phyloP scores from a whole-genome alignment of 2,888 invertebrate genomes.

The Nyleta sp. region DNA sequence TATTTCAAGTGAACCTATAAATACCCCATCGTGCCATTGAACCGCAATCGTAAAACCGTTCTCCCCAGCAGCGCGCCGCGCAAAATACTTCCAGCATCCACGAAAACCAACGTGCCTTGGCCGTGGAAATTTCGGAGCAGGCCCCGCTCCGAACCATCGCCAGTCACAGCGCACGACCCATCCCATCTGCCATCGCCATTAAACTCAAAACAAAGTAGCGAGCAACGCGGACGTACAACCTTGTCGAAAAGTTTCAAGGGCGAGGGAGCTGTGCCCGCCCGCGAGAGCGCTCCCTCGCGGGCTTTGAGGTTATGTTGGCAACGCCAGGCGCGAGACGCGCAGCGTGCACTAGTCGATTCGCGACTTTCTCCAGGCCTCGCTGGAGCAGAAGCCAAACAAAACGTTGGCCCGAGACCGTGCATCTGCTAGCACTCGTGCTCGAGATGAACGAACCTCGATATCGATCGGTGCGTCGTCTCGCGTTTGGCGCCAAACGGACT shows the following conservation, averaged over 20 bases:
- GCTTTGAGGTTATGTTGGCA: slow-evolving; percentile 46
- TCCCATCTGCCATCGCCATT: background rate
- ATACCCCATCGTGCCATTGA: slow-evolving; percentile 39
- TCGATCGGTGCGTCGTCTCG: slow-evolving; percentile 27
- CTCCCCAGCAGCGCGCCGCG: too few species aligned
- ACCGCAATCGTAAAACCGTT: slow-evolving; percentile 16
- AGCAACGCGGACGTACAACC: background rate
- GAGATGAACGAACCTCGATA: slow-evolving; percentile 30
- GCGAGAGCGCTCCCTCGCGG: background rate
- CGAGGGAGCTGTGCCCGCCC: slow-evolving; percentile 3
- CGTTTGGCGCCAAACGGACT: slow-evolving; percentile 34
- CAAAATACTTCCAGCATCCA: slow-evolving; percentile 26
- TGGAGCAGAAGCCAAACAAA: too few species aligned
- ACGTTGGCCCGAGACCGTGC: too few species aligned
- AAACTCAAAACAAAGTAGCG: background rate
- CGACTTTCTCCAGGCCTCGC: slow-evolving; percentile 3
- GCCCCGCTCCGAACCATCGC: background rate
- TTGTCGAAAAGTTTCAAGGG: slow-evolving; percentile 37
- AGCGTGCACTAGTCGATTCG: slow-evolving; percentile 15
- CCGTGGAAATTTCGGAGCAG: background rate
- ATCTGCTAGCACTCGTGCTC: background rate
- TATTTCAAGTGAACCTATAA: slow-evolving; percentile 25
- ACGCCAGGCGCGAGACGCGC: slow-evolving; percentile 43
- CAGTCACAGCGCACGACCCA: too few species aligned
- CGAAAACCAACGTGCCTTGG: background rate